Evolutionary conservation across 1,140 invertebrate species (phyloP), one percentile per base, ranked within the genome.

Genomic region (Drosophila guanche): DNA sequence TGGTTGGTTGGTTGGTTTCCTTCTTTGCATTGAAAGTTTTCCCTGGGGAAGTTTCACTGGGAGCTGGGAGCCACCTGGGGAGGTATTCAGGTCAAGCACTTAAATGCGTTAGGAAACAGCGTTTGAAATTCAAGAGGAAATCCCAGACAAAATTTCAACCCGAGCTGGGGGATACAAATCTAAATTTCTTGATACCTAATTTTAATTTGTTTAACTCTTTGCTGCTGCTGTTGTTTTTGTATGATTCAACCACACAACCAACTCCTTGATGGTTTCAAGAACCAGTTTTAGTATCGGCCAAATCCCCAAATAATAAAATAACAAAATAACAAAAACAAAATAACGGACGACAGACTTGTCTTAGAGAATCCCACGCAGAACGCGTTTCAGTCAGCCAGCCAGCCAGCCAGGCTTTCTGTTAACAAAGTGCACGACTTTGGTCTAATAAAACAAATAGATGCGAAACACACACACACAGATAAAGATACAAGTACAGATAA

Each of bases 401-500:
- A 42, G 55, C 72, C 63, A 57, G 40, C 75, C 78, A 63, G 51
- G 16, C 74, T 83, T 83, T 76, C 63, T 20, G 70, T 62, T 72
- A 88, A 86, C 84, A 79, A 88, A 86, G 81, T 88, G 75, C 83
- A 86, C 83, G 83, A 86, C 65, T 86, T 86, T 83, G 78, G 83
- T 86, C 81, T 88, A 83, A 83, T 88, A 86, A 83, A 76, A 62
- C 42, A 54, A 54, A 63, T 52, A 55, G 27, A 72, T 61, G 59
- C 51, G 46, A 69, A 22, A 56, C 72, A 76, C 55, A 60, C 50
- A 67, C 0, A 20, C 16, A n/a, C 37, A 65, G 27, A 41, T 37
- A 56, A 22, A 29, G 22, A 29, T 16, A 48, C n/a, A 57, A 27
- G 22, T 25, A 37, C 43, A 22, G 14, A 27, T n/a, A 20, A 20